Percentiles rank a stretch among this genome's conserved stretches.
Conservation (phyloP, 2,888 invertebrate species). For the Caenorhabditis afra region DNA sequence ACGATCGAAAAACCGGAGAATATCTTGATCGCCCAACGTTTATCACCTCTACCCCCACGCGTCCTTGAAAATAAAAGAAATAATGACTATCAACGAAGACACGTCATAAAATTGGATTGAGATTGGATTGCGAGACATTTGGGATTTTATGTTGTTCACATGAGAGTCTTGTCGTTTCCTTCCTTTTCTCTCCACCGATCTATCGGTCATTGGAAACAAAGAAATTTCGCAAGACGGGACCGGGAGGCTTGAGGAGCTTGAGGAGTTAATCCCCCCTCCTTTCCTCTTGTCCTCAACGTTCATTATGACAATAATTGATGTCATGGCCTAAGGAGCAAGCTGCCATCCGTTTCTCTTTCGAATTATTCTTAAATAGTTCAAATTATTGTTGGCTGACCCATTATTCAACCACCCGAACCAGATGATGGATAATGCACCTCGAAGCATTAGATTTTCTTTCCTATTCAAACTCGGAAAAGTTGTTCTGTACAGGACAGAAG, state of each 20-base stretch:
- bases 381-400: neutral
- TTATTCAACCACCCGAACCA: too few relatives aligned
- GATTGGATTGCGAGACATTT: neutral
- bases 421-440: too few relatives aligned
- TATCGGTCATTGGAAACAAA: neutral
- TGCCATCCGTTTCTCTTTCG: constrained; percentile 6
- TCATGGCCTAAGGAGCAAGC: constrained; percentile 40
- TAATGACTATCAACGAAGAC: constrained; percentile 28
- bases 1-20: too few relatives aligned
- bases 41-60: constrained; percentile 17
- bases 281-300: constrained; percentile 3
- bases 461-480: neutral
- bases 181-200: neutral
- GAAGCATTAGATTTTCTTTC: too few relatives aligned
- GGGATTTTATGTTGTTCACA: constrained; percentile 6
- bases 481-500: neutral
- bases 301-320: constrained; percentile 54
- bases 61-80: constrained; percentile 39
- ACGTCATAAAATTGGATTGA: constrained; percentile 46
- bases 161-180: constrained; percentile 12
- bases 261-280: constrained; percentile 40
- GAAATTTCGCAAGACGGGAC: neutral
- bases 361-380: constrained; percentile 14
- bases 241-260: constrained; percentile 19
- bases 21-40: constrained; percentile 1